Percentiles rank a stretch among this genome's conserved stretches.
Conservation (phyloP, 2,797 vertebrate species). For the Ctenosaura bakeri region DNA sequence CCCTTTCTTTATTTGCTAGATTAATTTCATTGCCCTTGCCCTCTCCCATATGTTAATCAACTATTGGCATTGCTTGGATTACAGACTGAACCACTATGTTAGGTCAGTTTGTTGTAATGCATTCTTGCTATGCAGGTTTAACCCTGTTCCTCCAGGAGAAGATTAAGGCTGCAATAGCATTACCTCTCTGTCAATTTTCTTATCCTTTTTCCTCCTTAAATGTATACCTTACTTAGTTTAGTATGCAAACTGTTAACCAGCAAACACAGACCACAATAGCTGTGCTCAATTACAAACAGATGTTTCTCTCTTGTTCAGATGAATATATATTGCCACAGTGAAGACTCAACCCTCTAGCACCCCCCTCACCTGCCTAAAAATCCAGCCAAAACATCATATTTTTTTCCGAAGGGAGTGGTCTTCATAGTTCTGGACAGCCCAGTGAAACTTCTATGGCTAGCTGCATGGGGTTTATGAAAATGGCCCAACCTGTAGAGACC, state of each 20-base stretch:
- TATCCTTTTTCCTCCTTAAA: not conserved
- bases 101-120: not conserved
- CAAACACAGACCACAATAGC: conserved; percentile 59
- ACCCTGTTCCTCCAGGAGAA: not conserved
- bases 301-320: conserved; percentile 69
- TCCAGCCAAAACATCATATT: conserved; percentile 70
- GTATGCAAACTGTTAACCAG: conserved; percentile 65
- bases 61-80: not conserved
- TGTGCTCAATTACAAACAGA: conserved; percentile 74
- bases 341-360: conserved; percentile 45
- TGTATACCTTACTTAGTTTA: conserved; percentile 58
- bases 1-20: too few relatives aligned
- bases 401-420: conserved; percentile 66
- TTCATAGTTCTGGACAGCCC: conserved; percentile 67
- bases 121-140: conserved; percentile 2
- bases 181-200: conserved; percentile 34
- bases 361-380: not conserved
- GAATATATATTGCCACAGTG: conserved; percentile 68
- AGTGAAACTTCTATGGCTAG: conserved; percentile 54
- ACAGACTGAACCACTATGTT: not conserved
- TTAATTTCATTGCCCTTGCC: too few relatives aligned
- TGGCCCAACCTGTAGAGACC: conserved; percentile 51
- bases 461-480: conserved; percentile 44
- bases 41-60: not conserved
- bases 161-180: conserved; percentile 34